Evolutionary conservation across 2,797 vertebrate species (phyloP).

Genomic region (Acanthiza pusilla): DNA sequence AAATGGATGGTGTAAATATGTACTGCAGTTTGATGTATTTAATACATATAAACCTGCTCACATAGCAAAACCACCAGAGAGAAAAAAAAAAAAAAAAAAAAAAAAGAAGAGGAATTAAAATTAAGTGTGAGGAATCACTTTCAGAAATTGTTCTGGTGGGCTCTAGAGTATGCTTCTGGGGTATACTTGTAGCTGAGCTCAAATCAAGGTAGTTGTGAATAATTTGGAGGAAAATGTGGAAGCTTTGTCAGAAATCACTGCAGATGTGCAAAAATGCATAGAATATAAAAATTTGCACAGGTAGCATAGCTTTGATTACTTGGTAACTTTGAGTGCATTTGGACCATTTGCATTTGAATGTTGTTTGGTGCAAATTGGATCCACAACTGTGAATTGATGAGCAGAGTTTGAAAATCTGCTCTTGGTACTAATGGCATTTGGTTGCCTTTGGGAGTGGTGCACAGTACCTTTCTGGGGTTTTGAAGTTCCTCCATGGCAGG

Average conservation of each 20-base stretch:
- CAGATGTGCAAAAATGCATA: not conserved
- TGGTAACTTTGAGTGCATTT: not conserved
- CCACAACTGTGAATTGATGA: not conserved
- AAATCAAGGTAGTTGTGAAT: not conserved
- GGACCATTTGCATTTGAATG: not conserved
- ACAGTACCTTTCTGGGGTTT: not conserved
- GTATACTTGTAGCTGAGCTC: not conserved
- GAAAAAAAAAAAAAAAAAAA: no score
- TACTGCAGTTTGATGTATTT: not conserved
- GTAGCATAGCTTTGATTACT: not conserved
- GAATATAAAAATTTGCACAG: not conserved
- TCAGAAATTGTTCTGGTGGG: not conserved
- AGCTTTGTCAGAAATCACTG: not conserved
- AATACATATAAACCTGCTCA: not conserved
- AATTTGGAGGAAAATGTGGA: not conserved
- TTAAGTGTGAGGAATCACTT: not conserved
- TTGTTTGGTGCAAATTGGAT: not conserved
- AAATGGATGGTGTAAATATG: not conserved
- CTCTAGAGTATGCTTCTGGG: not conserved
- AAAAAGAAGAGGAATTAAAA: not conserved
- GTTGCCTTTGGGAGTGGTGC: not conserved
- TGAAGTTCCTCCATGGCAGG: not conserved
- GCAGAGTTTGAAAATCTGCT: not conserved
- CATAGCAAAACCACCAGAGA: not conserved
- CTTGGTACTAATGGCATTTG: not conserved